Percentiles rank a stretch among this genome's conserved stretches.
These are phyloP conservation scores for Sipha maydis DNA, from an alignment of 2,888 invertebrate genomes.

Conservation along the genomic window DNA sequence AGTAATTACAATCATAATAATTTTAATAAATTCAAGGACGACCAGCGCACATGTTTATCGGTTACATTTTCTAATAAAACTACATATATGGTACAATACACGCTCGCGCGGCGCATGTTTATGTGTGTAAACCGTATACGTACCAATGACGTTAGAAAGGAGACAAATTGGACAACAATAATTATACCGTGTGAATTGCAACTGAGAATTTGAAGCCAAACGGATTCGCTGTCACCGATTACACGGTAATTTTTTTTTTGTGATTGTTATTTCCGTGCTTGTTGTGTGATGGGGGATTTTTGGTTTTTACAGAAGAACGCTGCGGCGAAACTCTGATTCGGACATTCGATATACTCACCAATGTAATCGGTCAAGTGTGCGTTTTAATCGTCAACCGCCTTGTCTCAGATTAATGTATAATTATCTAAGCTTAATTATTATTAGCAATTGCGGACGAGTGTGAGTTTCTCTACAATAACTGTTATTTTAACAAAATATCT, in stretches of 20 bases:
- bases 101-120: neutral
- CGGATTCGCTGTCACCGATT: too few species aligned
- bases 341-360: neutral
- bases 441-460: neutral
- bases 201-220: too few species aligned
- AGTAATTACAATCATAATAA: slow-evolving; percentile 30
- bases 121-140: neutral
- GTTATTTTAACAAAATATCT: too few species aligned
- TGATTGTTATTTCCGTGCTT: too few species aligned
- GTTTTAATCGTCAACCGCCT: neutral
- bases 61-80: slow-evolving; percentile 23
- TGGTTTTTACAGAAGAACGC: neutral
- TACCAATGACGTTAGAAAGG: neutral
- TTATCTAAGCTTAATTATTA: neutral
- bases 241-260: too few species aligned
- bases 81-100: neutral
- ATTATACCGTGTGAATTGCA: too few species aligned
- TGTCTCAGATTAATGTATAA: neutral
- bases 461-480: neutral
- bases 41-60: slow-evolving; percentile 7
- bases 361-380: neutral
- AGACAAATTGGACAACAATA: too few species aligned
- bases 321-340: neutral
- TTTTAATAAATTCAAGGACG: slow-evolving; percentile 59
- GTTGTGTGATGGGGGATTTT: neutral